phyloP scores from a whole-genome alignment of 2,888 invertebrate genomes.

The Andrena chrysosceles region DNA sequence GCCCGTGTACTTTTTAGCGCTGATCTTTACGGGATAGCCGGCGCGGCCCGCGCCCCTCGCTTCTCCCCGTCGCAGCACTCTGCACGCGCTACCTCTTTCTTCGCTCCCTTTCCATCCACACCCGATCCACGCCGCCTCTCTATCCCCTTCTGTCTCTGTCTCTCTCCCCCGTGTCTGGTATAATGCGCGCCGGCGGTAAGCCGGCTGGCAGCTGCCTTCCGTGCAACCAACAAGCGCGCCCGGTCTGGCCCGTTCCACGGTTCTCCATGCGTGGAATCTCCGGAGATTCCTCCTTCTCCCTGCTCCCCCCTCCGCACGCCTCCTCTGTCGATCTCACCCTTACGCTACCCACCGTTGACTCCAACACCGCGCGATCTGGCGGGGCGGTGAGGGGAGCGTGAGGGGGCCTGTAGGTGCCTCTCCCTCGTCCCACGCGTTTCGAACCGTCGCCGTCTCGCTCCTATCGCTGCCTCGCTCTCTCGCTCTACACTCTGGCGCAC shows the following conservation, averaged over 20 bases:
- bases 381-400: no score
- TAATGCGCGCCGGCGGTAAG: slow-evolving; percentile 79
- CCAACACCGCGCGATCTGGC: slow-evolving; percentile 55
- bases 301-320: slow-evolving; percentile 54
- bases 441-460: slow-evolving; percentile 2
- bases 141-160: slow-evolving; percentile 43
- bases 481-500: slow-evolving; percentile 9
- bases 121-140: slow-evolving; percentile 32
- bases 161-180: slow-evolving; percentile 52
- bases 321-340: slow-evolving; percentile 51
- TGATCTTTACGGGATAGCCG: slow-evolving; percentile 77
- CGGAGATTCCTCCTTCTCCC: slow-evolving; percentile 77
- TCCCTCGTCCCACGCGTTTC: slow-evolving; percentile 53
- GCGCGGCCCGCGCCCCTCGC: slow-evolving; percentile 57
- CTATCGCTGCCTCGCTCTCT: neutral
- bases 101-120: slow-evolving; percentile 47
- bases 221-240: slow-evolving; percentile 80
- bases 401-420: slow-evolving; percentile 25
- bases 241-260: slow-evolving; percentile 77
- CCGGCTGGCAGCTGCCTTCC: slow-evolving; percentile 83
- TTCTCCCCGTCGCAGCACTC: slow-evolving; percentile 57
- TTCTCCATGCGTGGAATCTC: slow-evolving; percentile 82
- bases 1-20: slow-evolving; percentile 72
- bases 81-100: slow-evolving; percentile 65
- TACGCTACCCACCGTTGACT: slow-evolving; percentile 57